A percentile compares a stretch with the other conserved stretches of the same genome.
Conservation (phyloP, 2,797 vertebrate genomes). For the Sternarchorhynchus goeldii region DNA sequence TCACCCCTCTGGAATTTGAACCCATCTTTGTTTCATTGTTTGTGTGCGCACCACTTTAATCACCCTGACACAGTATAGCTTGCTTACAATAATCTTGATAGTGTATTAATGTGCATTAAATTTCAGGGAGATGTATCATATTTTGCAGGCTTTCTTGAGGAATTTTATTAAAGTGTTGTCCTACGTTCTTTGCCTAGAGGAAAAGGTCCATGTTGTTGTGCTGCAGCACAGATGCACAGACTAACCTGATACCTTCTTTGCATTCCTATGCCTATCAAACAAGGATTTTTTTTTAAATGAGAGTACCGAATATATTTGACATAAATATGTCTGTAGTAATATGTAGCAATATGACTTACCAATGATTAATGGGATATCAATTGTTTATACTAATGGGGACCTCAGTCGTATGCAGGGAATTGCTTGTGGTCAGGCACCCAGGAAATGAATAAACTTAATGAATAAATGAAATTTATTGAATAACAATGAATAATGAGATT, state of each 20-base stretch:
- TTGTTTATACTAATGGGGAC: background rate
- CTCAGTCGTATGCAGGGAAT: too few relatives aligned
- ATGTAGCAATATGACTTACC: too few relatives aligned
- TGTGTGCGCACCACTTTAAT: too few relatives aligned
- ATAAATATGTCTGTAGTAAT: constrained; percentile 13
- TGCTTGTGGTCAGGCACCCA: too few relatives aligned
- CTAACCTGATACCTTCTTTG: constrained; percentile 60
- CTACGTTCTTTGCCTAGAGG: constrained; percentile 39
- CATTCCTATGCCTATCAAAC: constrained; percentile 60
- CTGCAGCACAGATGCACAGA: constrained; percentile 41
- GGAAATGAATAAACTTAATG: too few relatives aligned
- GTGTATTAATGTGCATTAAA: background rate
- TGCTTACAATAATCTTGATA: background rate
- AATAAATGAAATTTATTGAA: too few relatives aligned
- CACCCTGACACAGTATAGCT: too few relatives aligned
- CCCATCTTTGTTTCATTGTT: too few relatives aligned
- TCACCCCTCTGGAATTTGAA: too few relatives aligned
- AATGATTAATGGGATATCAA: too few relatives aligned
- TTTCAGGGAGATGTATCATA: background rate
- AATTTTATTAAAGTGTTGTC: constrained; percentile 27
- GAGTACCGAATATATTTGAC: background rate
- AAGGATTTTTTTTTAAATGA: constrained; percentile 7
- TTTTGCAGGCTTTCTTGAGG: constrained; percentile 6
- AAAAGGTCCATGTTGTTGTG: constrained; percentile 56
- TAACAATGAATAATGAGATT: too few relatives aligned